Percentiles rank a stretch among this genome's conserved stretches.
These are phyloP conservation scores for Lagenorhynchus albirostris DNA, from an alignment of 2,113 vertebrate genomes.

Conservation along the genomic window DNA sequence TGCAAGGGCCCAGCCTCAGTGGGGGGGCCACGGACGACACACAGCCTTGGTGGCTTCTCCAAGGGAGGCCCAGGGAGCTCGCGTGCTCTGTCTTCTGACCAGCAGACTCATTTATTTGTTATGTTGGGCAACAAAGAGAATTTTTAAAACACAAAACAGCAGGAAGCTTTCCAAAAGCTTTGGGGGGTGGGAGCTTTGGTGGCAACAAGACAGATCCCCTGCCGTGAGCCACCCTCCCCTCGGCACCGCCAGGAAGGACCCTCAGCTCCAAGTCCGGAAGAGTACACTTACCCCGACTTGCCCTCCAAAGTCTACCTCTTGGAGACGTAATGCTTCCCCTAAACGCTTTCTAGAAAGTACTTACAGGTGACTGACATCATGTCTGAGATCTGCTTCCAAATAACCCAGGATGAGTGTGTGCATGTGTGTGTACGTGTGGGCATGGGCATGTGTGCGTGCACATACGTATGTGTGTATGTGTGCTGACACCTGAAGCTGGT, in stretches of 20 bases:
- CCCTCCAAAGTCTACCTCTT: not conserved
- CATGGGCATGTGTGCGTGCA: not conserved
- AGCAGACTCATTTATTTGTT: not conserved
- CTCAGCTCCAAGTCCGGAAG: not conserved
- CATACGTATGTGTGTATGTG: too few relatives aligned
- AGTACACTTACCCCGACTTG: fast-evolving
- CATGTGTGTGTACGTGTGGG: not conserved
- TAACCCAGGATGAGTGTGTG: not conserved
- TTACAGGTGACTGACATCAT: not conserved
- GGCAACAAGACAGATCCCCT: not conserved
- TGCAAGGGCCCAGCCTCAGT: not conserved
- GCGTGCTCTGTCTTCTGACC: not conserved
- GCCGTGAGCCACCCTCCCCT: not conserved
- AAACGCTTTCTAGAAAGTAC: not conserved
- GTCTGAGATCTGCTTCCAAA: not conserved
- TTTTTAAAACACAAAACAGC: conserved; percentile 2
- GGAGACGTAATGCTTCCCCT: not conserved
- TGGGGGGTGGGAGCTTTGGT: not conserved
- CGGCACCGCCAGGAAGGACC: not conserved
- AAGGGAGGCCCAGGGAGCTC: not conserved
- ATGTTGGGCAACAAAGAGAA: not conserved
- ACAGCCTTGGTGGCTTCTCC: not conserved
- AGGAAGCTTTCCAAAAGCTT: not conserved
- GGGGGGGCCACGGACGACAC: fast-evolving
- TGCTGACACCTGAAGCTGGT: not conserved